A percentile compares a stretch with the other conserved stretches of the same genome.
Conservation (phyloP, 2,888 invertebrate genomes). For the Drosophila limbata region DNA sequence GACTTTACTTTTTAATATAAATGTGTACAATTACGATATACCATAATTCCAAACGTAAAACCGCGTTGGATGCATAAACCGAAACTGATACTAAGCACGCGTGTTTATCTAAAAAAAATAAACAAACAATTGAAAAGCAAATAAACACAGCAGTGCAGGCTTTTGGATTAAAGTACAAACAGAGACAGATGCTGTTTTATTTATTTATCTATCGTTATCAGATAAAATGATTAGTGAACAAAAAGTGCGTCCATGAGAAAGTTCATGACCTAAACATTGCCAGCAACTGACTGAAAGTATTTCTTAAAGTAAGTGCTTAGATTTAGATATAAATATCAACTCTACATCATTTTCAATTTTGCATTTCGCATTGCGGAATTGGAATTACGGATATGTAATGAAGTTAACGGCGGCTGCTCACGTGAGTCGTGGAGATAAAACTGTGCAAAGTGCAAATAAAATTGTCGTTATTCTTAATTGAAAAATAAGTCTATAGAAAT, state of each 20-base stretch:
- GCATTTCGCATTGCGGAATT: conserved; percentile 32
- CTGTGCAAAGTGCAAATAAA: conserved; percentile 50
- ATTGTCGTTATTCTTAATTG: conserved; percentile 44
- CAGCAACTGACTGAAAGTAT: conserved; percentile 1
- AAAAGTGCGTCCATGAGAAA: conserved; percentile 42
- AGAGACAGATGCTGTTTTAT: conserved; percentile 28
- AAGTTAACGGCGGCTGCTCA: conserved; percentile 39
- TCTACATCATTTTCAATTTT: conserved; percentile 5
- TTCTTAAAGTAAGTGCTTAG: not conserved
- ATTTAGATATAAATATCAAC: conserved; percentile 2
- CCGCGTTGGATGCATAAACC: conserved; percentile 6
- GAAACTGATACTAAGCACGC: conserved; percentile 22
- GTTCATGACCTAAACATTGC: conserved; percentile 26
- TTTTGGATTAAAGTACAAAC: conserved; percentile 25
- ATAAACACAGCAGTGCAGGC: conserved; percentile 34
- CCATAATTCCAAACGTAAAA: conserved; percentile 6
- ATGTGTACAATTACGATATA: not conserved
- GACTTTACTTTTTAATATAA: not conserved
- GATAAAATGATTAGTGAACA: conserved; percentile 18
- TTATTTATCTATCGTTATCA: conserved; percentile 32
- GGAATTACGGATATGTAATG: conserved; percentile 49
- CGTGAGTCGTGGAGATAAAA: conserved; percentile 44
- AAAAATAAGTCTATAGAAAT: conserved; percentile 55
- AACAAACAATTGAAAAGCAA: conserved; percentile 32
- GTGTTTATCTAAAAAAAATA: conserved; percentile 31